phyloP scores from a whole-genome alignment of 2,113 vertebrate genomes.

The Sapajus apella region DNA sequence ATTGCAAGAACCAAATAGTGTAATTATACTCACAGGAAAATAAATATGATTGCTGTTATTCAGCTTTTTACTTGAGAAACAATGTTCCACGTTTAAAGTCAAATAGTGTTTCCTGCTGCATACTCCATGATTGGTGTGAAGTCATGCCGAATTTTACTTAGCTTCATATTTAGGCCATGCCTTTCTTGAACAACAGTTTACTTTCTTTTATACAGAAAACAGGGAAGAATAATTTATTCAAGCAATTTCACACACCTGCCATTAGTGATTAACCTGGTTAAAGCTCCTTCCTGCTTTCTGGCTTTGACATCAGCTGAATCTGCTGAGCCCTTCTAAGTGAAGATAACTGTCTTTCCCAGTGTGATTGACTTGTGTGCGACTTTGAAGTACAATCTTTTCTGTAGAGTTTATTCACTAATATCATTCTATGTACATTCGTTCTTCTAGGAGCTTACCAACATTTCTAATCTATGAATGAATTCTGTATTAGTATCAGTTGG shows the following conservation, averaged over 20 bases:
- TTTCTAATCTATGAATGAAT: background rate
- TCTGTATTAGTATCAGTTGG: background rate
- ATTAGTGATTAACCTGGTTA: background rate
- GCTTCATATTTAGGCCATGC: background rate
- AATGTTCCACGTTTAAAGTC: background rate
- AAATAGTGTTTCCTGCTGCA: background rate
- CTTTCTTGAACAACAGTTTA: background rate
- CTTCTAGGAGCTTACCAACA: background rate
- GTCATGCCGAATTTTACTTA: background rate
- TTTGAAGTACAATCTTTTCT: background rate
- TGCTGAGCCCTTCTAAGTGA: background rate
- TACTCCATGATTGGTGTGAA: background rate
- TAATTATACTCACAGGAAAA: background rate
- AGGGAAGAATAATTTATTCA: background rate
- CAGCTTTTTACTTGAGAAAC: background rate
- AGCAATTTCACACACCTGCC: background rate
- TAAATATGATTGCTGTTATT: background rate
- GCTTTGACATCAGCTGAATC: background rate
- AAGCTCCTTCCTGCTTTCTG: background rate
- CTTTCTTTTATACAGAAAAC: background rate
- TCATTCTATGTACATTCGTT: background rate
- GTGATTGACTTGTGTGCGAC: background rate
- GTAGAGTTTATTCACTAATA: background rate
- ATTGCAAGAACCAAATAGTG: background rate
- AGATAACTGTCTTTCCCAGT: background rate